phyloP scores from a whole-genome alignment of 2,888 invertebrate genomes.

The Herminia tarsipennalis region DNA sequence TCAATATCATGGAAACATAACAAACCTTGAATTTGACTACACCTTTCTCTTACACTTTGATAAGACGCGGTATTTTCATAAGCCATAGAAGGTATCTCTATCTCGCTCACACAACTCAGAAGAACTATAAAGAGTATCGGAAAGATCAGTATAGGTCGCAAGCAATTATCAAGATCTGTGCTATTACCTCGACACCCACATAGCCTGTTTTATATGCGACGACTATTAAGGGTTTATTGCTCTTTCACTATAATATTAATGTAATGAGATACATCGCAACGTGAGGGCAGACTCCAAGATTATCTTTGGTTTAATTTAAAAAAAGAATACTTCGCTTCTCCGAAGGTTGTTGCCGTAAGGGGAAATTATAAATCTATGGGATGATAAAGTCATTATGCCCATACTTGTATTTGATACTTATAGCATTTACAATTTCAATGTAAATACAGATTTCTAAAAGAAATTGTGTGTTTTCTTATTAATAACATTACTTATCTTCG shows the following conservation, averaged over 20 bases:
- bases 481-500: too few species aligned
- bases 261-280: slow-evolving; percentile 36
- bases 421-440: too few species aligned
- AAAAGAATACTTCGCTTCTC: slow-evolving; percentile 8
- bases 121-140: slow-evolving; percentile 23
- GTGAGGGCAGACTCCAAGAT: slow-evolving; percentile 17
- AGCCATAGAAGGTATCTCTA: slow-evolving; percentile 21
- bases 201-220: slow-evolving; percentile 53
- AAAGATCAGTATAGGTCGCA: slow-evolving; percentile 54
- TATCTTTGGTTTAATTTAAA: slow-evolving; percentile 11
- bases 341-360: slow-evolving; percentile 3
- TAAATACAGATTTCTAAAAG: too few species aligned
- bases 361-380: slow-evolving; percentile 6
- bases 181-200: slow-evolving; percentile 73
- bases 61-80: slow-evolving; percentile 29
- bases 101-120: slow-evolving; percentile 23
- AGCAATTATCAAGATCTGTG: slow-evolving; percentile 69
- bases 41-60: too few species aligned
- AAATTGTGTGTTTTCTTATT: too few species aligned
- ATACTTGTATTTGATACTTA: slow-evolving; percentile 3
- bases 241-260: slow-evolving; percentile 54
- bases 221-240: slow-evolving; percentile 68
- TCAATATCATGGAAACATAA: too few species aligned
- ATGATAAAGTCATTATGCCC: slow-evolving; percentile 22
- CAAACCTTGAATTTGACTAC: too few species aligned